phyloP scores from a whole-genome alignment of 2,113 vertebrate species.

The Colossoma macropomum region DNA sequence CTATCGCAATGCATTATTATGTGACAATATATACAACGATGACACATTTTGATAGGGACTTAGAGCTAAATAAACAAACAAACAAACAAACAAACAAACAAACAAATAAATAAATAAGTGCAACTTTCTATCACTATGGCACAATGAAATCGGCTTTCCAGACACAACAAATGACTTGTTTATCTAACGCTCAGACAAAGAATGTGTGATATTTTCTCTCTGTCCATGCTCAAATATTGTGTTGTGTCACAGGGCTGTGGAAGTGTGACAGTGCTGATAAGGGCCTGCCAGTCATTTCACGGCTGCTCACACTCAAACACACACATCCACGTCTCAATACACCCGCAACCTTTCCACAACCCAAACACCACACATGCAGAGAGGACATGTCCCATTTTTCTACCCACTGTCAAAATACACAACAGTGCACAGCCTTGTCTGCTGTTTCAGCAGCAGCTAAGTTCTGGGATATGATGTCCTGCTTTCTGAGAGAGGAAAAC shows the following conservation, averaged over 20 bases:
- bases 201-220: slow-evolving; percentile 42
- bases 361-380: slow-evolving; percentile 18
- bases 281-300: slow-evolving; percentile 37
- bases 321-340: slow-evolving; percentile 38
- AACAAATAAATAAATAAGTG: background rate
- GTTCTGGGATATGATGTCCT: background rate
- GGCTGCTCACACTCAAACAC: slow-evolving; percentile 40
- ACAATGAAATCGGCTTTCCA: slow-evolving; percentile 21
- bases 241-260: slow-evolving; percentile 47
- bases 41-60: slow-evolving; percentile 27
- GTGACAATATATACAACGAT: slow-evolving; percentile 1
- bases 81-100: background rate
- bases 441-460: background rate
- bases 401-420: slow-evolving; percentile 10
- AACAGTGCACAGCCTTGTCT: background rate
- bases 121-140: background rate
- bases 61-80: slow-evolving; percentile 4
- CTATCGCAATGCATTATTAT: background rate
- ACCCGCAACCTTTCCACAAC: slow-evolving; percentile 33
- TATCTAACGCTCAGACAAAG: slow-evolving; percentile 54
- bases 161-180: slow-evolving; percentile 41
- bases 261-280: slow-evolving; percentile 56
- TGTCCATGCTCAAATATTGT: slow-evolving; percentile 42
- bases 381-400: background rate
- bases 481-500: no score